phyloP scores from a whole-genome alignment of 2,888 invertebrate genomes.

The Belgica antarctica region DNA sequence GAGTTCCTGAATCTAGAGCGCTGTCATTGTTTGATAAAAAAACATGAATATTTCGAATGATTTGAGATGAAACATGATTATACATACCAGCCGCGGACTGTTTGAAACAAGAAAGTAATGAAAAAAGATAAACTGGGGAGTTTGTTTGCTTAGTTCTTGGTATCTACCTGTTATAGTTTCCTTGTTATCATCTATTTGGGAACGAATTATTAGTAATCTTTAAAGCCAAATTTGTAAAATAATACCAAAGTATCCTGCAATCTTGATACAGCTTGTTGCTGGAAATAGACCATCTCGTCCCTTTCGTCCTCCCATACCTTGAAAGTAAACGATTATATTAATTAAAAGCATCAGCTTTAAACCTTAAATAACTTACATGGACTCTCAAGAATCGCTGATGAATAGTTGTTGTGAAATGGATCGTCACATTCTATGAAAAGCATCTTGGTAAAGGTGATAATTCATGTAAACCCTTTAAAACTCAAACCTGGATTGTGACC shows the following conservation, averaged over 20 bases:
- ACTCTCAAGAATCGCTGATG: constrained; percentile 76
- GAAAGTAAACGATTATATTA: not conserved
- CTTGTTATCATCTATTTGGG: constrained; percentile 68
- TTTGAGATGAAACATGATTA: too few relatives aligned
- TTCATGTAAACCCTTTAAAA: too few relatives aligned
- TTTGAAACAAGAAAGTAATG: too few relatives aligned
- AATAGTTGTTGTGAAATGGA: constrained; percentile 91
- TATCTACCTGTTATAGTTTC: constrained; percentile 79
- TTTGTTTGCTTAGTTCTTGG: too few relatives aligned
- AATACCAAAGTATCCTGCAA: constrained; percentile 85
- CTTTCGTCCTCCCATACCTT: constrained; percentile 80
- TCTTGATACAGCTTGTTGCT: constrained; percentile 91
- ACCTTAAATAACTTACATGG: constrained; percentile 62
- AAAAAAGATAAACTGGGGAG: too few relatives aligned
- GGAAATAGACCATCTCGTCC: constrained; percentile 91
- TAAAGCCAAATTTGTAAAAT: constrained; percentile 33
- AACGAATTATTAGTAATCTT: not conserved
- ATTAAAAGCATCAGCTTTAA: not conserved
- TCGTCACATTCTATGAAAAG: constrained; percentile 97
- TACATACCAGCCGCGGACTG: too few relatives aligned
- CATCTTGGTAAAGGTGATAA: too few relatives aligned
- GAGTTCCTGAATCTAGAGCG: constrained; percentile 91
- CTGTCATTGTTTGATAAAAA: too few relatives aligned
- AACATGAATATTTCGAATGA: too few relatives aligned
- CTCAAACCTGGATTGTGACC: constrained; percentile 74